Evolutionary conservation across 1,140 invertebrate genomes (phyloP).

Genomic region (Drosophila murphyi): DNA sequence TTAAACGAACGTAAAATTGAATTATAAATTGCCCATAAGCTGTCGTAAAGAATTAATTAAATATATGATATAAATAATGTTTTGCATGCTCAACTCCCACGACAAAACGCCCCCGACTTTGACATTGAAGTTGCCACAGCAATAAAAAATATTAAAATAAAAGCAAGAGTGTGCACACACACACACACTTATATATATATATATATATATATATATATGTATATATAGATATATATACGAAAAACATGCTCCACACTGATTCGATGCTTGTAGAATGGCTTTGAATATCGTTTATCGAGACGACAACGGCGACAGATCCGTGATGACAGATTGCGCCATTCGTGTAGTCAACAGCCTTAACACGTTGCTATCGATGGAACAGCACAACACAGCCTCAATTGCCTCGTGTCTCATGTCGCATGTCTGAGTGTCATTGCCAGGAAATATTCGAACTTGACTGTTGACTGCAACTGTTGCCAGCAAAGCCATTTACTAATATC

Average conservation of each 20-base stretch:
- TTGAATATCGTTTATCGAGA: slow-evolving; percentile 23
- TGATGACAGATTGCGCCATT: slow-evolving; percentile 18
- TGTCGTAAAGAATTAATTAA: slow-evolving; percentile 35
- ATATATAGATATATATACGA: slow-evolving; percentile 13
- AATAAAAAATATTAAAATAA: slow-evolving; percentile 6
- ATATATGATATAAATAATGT: slow-evolving; percentile 26
- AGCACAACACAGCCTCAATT: neutral
- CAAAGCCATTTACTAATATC: neutral
- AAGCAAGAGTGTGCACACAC: slow-evolving; percentile 5
- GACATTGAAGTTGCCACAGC: slow-evolving; percentile 55
- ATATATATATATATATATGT: slow-evolving; percentile 1
- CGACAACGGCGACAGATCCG: slow-evolving; percentile 18
- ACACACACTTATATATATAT: neutral
- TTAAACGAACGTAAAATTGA: slow-evolving; percentile 30
- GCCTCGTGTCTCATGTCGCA: neutral
- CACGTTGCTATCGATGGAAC: neutral
- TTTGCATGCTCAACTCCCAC: slow-evolving; percentile 40
- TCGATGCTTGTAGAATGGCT: slow-evolving; percentile 15
- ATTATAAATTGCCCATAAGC: slow-evolving; percentile 36
- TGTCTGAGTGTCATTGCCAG: slow-evolving; percentile 24
- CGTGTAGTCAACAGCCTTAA: neutral
- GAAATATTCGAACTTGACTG: slow-evolving; percentile 5
- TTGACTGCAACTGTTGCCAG: neutral
- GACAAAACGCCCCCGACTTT: slow-evolving; percentile 62
- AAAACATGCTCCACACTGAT: slow-evolving; percentile 34